Evolutionary conservation across 2,797 vertebrate species (phyloP), one percentile per base, ranked within the genome.

Genomic region (Chelon auratus): DNA sequence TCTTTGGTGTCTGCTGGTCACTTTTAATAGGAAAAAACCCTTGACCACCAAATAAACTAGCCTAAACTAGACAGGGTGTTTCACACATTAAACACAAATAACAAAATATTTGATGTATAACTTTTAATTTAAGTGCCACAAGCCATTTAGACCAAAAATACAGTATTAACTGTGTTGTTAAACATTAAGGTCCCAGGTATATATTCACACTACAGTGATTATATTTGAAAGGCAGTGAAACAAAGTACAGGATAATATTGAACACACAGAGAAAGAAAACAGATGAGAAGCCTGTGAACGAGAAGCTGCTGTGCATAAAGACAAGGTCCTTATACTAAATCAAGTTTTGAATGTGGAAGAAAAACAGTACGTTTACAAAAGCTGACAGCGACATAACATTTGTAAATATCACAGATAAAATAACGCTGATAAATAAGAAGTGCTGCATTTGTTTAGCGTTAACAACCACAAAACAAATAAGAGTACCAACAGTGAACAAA

Each of bases 51-150:
- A 33, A 6, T 33, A 33, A 33, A 33, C 30, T 33, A 33, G 30
- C 30, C 30, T 33, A 3, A 30, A 30, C 30, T 8, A 5, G 30
- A 33, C 30, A 3, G 30, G 30, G 4, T 6, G 30, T 33, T 3
- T 6, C 30, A n/a, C 17, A 47, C 17, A 47, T 6, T 8, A 39
- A 61, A 47, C 45, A 3, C 14, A 12, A 26, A 30, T 0, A 8
- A 43, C 42, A 26, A 33, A 33, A 17, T 17, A 39, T 61, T 72
- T 43, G 1, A 57, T 62, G n/a, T 65, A 51, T 68, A 3, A 1
- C 37, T 71, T 86, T 92, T 84, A 81, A 78, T 89, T 62, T n/a
- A 67, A 70, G 57, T 74, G 33, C 62, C 56, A 82, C 60, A 72
- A 72, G 18, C 51, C 39, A 47, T 71, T 82, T 54, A 55, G 67